Base-by-base conservation (phyloP, 2,113 vertebrate species). In the Microcebus griseorufus region DNA sequence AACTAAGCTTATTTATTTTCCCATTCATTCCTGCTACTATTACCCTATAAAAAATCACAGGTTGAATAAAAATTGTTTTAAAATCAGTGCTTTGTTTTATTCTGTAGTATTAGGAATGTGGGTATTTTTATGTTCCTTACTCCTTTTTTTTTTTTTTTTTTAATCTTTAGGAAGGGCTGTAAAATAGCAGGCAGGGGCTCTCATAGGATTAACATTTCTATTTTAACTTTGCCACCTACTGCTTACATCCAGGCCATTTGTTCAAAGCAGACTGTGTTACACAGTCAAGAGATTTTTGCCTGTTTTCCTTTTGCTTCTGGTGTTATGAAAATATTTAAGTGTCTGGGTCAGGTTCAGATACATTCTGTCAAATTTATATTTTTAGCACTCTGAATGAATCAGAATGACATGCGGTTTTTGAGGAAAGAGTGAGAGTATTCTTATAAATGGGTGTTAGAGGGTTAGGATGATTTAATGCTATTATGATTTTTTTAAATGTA, bases 311-410 rank as follows among this genome's bases (percentile, higher is more conserved):
- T 97, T 98, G 67, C 84, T 96, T 78, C 88, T 88, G 65, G 48
- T 97, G 78, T 94, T 98, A 97, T 1, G 32, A 97, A 98, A 98
- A 97, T 98, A 98, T 96, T 98, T 98, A 96, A 98, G 89, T 92
- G 70, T 93, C 90, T 96, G 81, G 85, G 94, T 98, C 82, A 98
- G 79, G 93, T 90, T 97, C 92, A 94, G 70, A 82, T 78, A 84
- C 22, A 45, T 98, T 97, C 88, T 97, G 92, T 94, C 94, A 88
- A 92, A 88, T 69, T 55, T 92, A 39, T 81, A 70, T 92, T 95
- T 97, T 97, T 97, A 96, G 93, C 88, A 73, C 8, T 58, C 22
- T 37, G 25, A 51, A 89, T 67, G 92, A 97, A 92, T 97, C 91
- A 94, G 88, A 88, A 84, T 91, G 80, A n/a, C 37, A 37, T 94